phyloP scores from a whole-genome alignment of 2,888 invertebrate genomes.

The Notodonta ziczac region DNA sequence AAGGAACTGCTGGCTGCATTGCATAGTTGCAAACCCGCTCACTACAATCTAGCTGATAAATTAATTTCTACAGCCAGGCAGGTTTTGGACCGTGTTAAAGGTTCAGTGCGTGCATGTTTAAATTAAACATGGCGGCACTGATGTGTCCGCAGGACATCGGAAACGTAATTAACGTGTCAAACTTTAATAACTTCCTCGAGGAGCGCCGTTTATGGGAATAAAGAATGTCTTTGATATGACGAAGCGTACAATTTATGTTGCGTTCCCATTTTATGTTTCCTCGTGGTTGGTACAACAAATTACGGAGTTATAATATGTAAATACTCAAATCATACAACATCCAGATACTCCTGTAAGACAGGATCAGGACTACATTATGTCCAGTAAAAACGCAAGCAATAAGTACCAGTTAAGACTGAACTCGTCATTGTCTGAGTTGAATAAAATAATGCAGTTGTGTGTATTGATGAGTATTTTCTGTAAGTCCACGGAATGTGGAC shows the following conservation, averaged over 20 bases:
- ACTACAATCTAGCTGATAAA: slow-evolving; percentile 10
- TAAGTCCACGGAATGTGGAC: background rate
- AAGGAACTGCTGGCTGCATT: slow-evolving; percentile 5
- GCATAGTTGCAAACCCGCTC: background rate
- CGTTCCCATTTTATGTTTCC: slow-evolving; percentile 4
- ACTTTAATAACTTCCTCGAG: slow-evolving; percentile 36
- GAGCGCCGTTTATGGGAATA: slow-evolving; percentile 12
- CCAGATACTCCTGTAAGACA: background rate
- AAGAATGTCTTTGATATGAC: slow-evolving; percentile 2
- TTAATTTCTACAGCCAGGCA: slow-evolving; percentile 14
- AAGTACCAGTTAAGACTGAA: background rate
- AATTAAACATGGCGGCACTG: slow-evolving; percentile 22
- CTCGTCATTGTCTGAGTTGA: too few species aligned
- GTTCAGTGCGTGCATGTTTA: slow-evolving; percentile 13
- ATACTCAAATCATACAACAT: background rate
- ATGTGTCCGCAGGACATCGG: slow-evolving; percentile 19
- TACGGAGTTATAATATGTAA: background rate
- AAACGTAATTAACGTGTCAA: slow-evolving; percentile 37
- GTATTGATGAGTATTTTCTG: background rate
- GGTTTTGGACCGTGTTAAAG: background rate
- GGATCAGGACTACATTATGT: background rate
- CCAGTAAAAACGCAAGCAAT: background rate
- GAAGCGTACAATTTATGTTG: slow-evolving; percentile 3
- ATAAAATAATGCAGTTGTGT: too few species aligned
- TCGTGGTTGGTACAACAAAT: background rate